phyloP scores from a whole-genome alignment of 2,113 vertebrate species.

The Perca schrenkii region DNA sequence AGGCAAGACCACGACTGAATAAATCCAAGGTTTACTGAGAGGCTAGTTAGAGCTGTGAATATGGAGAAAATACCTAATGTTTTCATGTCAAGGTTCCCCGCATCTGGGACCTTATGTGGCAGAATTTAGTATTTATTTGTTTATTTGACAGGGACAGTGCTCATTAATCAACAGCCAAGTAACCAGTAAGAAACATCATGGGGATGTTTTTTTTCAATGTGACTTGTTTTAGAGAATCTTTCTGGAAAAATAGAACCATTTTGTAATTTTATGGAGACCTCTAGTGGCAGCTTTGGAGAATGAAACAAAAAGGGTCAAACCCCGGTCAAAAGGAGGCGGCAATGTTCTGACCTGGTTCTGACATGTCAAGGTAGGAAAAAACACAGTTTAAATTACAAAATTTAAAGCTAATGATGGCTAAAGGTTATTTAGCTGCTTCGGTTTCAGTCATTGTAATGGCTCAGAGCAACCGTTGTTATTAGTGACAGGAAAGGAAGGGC shows the following conservation, averaged over 20 bases:
- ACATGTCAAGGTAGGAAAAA: not conserved
- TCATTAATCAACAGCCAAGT: no score
- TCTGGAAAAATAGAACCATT: not conserved
- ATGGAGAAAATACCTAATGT: not conserved
- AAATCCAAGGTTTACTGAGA: not conserved
- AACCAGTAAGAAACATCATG: not conserved
- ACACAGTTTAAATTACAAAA: not conserved
- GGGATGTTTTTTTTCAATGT: not conserved
- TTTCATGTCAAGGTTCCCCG: not conserved
- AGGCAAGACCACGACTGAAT: not conserved
- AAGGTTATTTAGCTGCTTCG: not conserved
- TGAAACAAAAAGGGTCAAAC: conserved; percentile 1
- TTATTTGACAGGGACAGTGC: no score
- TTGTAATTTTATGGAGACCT: not conserved
- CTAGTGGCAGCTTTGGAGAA: not conserved
- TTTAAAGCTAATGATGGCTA: not conserved
- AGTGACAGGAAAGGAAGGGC: no score
- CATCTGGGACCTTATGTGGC: not conserved
- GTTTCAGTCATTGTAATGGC: not conserved
- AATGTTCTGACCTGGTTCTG: not conserved
- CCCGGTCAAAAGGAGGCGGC: not conserved
- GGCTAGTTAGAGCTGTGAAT: not conserved
- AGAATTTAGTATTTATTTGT: not conserved
- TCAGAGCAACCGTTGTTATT: not conserved
- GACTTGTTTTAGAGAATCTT: not conserved